phyloP scores from a whole-genome alignment of 2,113 vertebrate species.

The Platycercus adscitus region DNA sequence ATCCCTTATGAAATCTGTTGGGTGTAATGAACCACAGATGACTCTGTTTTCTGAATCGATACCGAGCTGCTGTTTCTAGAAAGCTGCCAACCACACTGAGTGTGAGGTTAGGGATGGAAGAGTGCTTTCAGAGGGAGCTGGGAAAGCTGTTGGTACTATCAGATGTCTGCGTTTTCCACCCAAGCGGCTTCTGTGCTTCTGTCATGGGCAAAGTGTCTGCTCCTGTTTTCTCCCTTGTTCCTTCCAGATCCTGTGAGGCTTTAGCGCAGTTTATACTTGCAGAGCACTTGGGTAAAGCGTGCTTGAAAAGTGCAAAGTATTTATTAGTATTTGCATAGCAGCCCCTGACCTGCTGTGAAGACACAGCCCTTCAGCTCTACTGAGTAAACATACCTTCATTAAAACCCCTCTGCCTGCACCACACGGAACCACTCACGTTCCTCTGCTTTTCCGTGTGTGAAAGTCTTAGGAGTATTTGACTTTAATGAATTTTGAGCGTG shows the following conservation, averaged over 20 bases:
- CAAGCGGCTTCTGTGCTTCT: not conserved
- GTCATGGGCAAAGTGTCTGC: not conserved
- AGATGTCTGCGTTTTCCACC: not conserved
- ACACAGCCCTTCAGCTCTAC: slow-evolving; percentile 50
- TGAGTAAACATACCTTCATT: slow-evolving; percentile 59
- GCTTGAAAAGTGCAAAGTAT: slow-evolving; percentile 62
- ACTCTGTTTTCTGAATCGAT: slow-evolving; percentile 7
- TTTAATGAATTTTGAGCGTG: slow-evolving; percentile 45
- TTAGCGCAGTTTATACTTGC: not conserved
- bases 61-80: slow-evolving; percentile 5
- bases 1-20: slow-evolving; percentile 17
- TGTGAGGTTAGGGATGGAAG: not conserved
- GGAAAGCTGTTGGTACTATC: slow-evolving; percentile 14
- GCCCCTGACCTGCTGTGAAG: slow-evolving; percentile 58
- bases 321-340: slow-evolving; percentile 64
- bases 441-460: slow-evolving; percentile 29
- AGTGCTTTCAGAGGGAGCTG: not conserved
- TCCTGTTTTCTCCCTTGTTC: not conserved
- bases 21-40: slow-evolving; percentile 46
- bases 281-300: not conserved
- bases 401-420: slow-evolving; percentile 21
- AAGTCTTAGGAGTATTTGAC: slow-evolving; percentile 28
- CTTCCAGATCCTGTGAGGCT: not conserved
- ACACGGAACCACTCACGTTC: not conserved
- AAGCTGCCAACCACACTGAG: not conserved